Conservation (phyloP, 2,113 vertebrate genomes). For the Pangasianodon gigas region DNA sequence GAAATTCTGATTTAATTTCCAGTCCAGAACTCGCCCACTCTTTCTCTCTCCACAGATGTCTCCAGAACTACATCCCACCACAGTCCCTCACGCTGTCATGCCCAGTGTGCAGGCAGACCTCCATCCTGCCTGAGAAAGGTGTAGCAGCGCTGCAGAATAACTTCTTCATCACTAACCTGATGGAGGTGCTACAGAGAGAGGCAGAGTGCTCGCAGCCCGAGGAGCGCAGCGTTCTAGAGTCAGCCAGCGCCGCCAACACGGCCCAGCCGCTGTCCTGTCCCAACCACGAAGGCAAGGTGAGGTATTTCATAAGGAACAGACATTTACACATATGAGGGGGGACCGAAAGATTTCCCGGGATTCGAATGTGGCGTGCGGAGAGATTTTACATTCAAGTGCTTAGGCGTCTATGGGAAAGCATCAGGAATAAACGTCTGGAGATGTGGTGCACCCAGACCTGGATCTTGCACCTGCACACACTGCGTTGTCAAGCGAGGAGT, state of each 20-base stretch:
- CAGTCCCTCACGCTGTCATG: constrained; percentile 91
- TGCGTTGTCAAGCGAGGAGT: too few relatives aligned
- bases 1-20: neutral
- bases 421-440: too few relatives aligned
- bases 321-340: neutral
- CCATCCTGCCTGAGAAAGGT: constrained; percentile 90
- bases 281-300: constrained; percentile 89
- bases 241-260: constrained; percentile 77
- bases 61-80: constrained; percentile 93
- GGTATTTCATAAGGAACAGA: neutral
- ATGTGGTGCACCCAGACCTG: too few relatives aligned
- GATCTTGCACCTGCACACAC: too few relatives aligned
- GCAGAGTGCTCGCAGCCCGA: constrained; percentile 76
- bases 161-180: constrained; percentile 96
- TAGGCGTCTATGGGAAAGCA: too few relatives aligned
- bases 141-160: constrained; percentile 93
- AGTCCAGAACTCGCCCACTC: neutral
- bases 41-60: constrained; percentile 75
- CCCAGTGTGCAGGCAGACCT: constrained; percentile 92
- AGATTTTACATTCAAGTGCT: too few relatives aligned
- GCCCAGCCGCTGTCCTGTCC: constrained; percentile 86
- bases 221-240: constrained; percentile 77
- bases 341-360: too few relatives aligned
- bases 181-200: constrained; percentile 90
- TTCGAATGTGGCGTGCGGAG: too few relatives aligned